Evolutionary conservation across 2,797 vertebrate genomes (phyloP).

Genomic region (Liasis olivaceus): DNA sequence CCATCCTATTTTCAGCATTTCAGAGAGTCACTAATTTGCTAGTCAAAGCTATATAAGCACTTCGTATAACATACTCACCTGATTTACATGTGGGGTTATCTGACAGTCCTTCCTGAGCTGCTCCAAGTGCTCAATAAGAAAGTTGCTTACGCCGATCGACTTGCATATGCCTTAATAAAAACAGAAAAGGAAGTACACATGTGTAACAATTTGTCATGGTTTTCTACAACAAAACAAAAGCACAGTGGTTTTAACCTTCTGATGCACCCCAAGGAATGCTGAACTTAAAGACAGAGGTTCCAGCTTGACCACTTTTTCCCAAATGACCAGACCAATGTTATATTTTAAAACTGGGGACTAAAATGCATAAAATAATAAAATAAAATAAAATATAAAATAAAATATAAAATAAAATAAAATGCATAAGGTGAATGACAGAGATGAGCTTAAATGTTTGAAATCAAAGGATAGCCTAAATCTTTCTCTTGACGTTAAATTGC

Average conservation of each 20-base stretch:
- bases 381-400: too few species aligned
- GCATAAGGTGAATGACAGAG: neutral
- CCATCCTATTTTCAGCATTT: neutral
- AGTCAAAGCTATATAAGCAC: neutral
- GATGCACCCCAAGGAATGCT: neutral
- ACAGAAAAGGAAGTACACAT: conserved; percentile 24
- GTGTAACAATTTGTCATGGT: conserved; percentile 23
- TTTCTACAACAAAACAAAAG: neutral
- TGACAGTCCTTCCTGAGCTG: conserved; percentile 80
- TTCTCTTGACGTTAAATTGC: neutral
- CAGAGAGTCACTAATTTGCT: neutral
- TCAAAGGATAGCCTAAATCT: neutral
- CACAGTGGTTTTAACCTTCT: conserved; percentile 1
- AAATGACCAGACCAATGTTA: neutral
- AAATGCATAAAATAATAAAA: neutral
- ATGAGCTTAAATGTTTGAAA: neutral
- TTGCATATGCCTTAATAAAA: conserved; percentile 74
- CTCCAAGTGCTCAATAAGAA: conserved; percentile 81
- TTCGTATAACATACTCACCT: conserved; percentile 66
- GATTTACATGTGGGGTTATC: conserved; percentile 78
- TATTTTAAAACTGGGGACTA: neutral
- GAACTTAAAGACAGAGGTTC: neutral
- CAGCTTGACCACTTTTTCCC: neutral
- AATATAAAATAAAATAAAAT: neutral
- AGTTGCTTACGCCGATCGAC: conserved; percentile 85